Evolutionary conservation across 1,140 invertebrate genomes (phyloP).

Genomic region (Odontomachus brunneus): DNA sequence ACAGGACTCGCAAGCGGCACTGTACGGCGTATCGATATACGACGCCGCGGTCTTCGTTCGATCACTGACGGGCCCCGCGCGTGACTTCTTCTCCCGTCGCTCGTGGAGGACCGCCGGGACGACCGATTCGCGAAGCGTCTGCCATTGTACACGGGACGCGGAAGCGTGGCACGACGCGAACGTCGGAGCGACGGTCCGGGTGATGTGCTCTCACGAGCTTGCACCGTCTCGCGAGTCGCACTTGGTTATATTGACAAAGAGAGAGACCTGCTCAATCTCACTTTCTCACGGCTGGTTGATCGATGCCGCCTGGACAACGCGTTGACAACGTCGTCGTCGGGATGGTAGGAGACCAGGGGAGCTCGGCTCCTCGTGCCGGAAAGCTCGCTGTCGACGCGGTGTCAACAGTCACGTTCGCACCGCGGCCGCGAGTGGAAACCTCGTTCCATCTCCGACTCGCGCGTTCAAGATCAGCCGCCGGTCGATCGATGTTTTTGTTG

Average conservation of each 20-base stretch:
- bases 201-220: too few relatives aligned
- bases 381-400: not conserved
- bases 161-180: not conserved
- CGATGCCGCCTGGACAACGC: constrained; percentile 34
- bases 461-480: not conserved
- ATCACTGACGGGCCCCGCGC: constrained; percentile 3
- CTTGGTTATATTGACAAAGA: too few relatives aligned
- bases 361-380: not conserved
- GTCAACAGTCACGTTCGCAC: constrained; percentile 36
- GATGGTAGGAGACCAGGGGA: not conserved
- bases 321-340: constrained; percentile 52
- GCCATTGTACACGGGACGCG: constrained; percentile 42
- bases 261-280: too few relatives aligned
- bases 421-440: not conserved
- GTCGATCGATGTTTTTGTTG: constrained; percentile 20
- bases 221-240: too few relatives aligned
- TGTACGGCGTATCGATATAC: constrained; percentile 5
- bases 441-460: constrained; percentile 8
- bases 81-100: constrained; percentile 2
- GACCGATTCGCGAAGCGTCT: constrained; percentile 47
- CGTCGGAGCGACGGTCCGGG: not conserved
- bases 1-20: too few relatives aligned
- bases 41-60: not conserved
- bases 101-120: constrained; percentile 8
- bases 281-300: constrained; percentile 34